Percentiles rank a stretch among this genome's conserved stretches.
Evolutionary conservation across 2,113 vertebrate genomes (phyloP).

Genomic region (Callopanchax toddi): DNA sequence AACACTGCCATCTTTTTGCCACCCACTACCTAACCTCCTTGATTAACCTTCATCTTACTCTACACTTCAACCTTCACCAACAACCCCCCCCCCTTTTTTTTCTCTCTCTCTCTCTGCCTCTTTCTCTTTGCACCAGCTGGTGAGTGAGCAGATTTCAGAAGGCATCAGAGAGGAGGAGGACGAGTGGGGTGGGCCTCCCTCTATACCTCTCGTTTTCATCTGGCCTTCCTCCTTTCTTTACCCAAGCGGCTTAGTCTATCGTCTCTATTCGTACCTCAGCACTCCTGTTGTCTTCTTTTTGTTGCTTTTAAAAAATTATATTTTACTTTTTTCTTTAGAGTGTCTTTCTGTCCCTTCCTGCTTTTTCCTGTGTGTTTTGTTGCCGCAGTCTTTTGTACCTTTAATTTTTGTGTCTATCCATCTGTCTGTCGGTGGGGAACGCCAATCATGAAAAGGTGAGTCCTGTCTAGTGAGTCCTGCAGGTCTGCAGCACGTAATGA

Average conservation of each 20-base stretch:
- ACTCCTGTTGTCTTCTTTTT: neutral
- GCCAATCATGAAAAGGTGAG: conserved; percentile 64
- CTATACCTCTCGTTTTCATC: conserved; percentile 32
- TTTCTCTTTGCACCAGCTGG: conserved; percentile 60
- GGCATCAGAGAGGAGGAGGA: conserved; percentile 60
- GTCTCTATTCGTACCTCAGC: neutral
- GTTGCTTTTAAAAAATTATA: conserved; percentile 14
- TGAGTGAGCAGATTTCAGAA: conserved; percentile 74
- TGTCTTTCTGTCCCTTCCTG: conserved; percentile 9
- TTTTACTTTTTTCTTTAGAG: conserved; percentile 8
- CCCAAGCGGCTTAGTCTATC: conserved; percentile 20
- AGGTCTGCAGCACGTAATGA: conserved; percentile 4
- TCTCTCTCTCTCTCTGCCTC: neutral
- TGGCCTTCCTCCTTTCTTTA: conserved; percentile 28
- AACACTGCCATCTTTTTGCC: conserved; percentile 30
- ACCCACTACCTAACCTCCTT: conserved; percentile 33
- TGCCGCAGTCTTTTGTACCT: conserved; percentile 15
- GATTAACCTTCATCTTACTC: conserved; percentile 62
- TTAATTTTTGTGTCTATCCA: conserved; percentile 16
- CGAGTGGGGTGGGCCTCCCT: conserved; percentile 52
- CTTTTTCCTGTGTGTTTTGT: conserved; percentile 16
- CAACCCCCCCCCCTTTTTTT: neutral
- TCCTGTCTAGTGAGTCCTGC: conserved; percentile 47
- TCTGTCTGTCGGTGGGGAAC: conserved; percentile 34
- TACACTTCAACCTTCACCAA: conserved; percentile 22